Conservation (phyloP, 2,113 vertebrate species). For the Ammospiza nelsoni region DNA sequence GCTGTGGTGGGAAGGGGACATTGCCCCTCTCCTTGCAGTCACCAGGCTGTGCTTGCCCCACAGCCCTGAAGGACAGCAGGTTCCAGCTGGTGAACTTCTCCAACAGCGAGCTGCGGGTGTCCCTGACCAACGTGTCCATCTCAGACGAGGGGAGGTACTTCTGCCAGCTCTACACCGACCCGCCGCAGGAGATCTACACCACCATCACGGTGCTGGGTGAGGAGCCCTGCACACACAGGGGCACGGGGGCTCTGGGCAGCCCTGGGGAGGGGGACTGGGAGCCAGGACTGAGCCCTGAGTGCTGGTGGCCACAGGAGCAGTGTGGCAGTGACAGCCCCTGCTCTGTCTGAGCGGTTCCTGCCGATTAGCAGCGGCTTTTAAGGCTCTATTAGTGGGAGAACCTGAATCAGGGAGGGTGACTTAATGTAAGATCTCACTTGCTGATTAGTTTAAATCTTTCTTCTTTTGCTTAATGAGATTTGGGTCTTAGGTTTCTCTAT, state of each 20-base stretch:
- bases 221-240: accelerated
- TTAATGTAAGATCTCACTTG: slow-evolving; percentile 44
- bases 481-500: not conserved
- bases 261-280: accelerated
- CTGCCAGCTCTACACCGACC: slow-evolving; percentile 98
- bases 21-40: not conserved
- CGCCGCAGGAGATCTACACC: slow-evolving; percentile 95
- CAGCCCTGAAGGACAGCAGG: slow-evolving; percentile 98
- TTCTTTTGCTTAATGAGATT: slow-evolving; percentile 65
- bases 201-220: slow-evolving; percentile 96
- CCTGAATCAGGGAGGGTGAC: slow-evolving; percentile 59
- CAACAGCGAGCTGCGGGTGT: slow-evolving; percentile 96
- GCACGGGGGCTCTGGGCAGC: accelerated
- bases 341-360: not conserved
- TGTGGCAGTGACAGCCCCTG: not conserved
- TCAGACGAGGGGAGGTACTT: slow-evolving; percentile 96
- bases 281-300: accelerated
- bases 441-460: slow-evolving; percentile 66
- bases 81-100: slow-evolving; percentile 99
- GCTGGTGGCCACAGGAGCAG: accelerated
- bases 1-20: not conserved
- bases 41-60: slow-evolving; percentile 41
- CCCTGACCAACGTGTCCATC: slow-evolving; percentile 97
- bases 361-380: slow-evolving; percentile 40
- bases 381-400: slow-evolving; percentile 32